Evolutionary conservation across 2,113 vertebrate species (phyloP).

Genomic region (Sterrhoptilus dennistouni): DNA sequence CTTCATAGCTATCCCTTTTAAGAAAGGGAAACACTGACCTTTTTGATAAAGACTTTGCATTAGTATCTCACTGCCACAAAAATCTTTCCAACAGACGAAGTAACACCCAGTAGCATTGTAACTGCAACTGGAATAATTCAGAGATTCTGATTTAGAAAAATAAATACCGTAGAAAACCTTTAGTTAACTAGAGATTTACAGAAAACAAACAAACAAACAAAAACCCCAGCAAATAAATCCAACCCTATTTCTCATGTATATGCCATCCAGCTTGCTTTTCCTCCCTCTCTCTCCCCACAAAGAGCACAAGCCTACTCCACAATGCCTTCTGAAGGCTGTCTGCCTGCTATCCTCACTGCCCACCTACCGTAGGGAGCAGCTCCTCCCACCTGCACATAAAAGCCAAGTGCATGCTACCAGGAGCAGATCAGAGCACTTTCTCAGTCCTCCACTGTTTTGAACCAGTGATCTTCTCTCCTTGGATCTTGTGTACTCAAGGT

Average conservation of each 20-base stretch:
- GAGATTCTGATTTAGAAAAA: background rate
- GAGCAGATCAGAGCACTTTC: slow-evolving; percentile 80
- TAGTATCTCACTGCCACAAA: background rate
- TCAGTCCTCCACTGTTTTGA: slow-evolving; percentile 74
- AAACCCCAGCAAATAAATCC: background rate
- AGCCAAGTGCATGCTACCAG: slow-evolving; percentile 85
- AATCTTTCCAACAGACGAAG: background rate
- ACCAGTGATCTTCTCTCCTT: slow-evolving; percentile 75
- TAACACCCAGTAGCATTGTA: background rate
- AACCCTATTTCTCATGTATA: background rate
- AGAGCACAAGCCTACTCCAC: slow-evolving; percentile 50
- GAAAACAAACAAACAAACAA: background rate
- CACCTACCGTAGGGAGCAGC: slow-evolving; percentile 82
- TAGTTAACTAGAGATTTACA: background rate
- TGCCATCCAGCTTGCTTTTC: background rate
- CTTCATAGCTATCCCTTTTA: background rate
- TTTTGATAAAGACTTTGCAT: background rate
- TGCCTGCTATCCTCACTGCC: slow-evolving; percentile 69
- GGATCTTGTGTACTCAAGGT: slow-evolving; percentile 80
- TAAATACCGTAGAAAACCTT: background rate
- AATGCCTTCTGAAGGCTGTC: slow-evolving; percentile 68
- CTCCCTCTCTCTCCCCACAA: slow-evolving; percentile 28
- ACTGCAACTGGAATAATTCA: background rate
- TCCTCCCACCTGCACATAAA: slow-evolving; percentile 97
- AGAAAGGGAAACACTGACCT: background rate